Evolutionary conservation across 2,888 invertebrate genomes (phyloP), one percentile per base, ranked within the genome.

Genomic region (Ichneumoninae sp.): DNA sequence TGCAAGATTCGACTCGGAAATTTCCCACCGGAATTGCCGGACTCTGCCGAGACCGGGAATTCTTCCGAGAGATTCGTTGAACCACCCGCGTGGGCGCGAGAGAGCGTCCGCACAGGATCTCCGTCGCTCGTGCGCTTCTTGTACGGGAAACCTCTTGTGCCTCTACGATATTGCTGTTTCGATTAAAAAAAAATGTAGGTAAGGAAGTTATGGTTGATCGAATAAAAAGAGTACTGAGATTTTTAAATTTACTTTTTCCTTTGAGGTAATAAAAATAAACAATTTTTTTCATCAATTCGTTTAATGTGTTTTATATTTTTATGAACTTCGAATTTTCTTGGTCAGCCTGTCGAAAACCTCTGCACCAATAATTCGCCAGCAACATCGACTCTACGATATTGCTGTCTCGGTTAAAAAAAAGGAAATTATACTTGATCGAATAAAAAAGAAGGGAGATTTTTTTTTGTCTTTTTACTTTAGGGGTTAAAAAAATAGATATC

Each of bases 21-120:
- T 84, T 84, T 84, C 84, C 84, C 84, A 84, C 78, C 70, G 84
- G 84, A 71, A 81, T 84, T 75, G 78, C 74, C 65, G 81, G 81
- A 79, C 81, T 75, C 70, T 69, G 62, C 72, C 50, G 47, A 78
- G 60, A 81, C 50, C 52, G 60, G 44, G 33, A 85, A 80, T 77
- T 79, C 57, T 69, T 44, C 47, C 60, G n/a, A 62, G 40, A 69
- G 72, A 65, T 85, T 72, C 68, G 80, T 47, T 4, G 44, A 47
- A 40, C 19, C 22, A 47, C 68, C 26, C 44, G 40, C 57, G 26
- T 19, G 30, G 54, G 10, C 54, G 30, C 62, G 26, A 40, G n/a
- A 13, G 8, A 22, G 6, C 7, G 7, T 62, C 62, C 16, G 44
- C n/a, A 30, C 33, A 30, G 36, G 13, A 79, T 79, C 65, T 79